Evolutionary conservation across 2,797 vertebrate species (phyloP), one percentile per base, ranked within the genome.

Genomic region (Lutjanus campechanus): DNA sequence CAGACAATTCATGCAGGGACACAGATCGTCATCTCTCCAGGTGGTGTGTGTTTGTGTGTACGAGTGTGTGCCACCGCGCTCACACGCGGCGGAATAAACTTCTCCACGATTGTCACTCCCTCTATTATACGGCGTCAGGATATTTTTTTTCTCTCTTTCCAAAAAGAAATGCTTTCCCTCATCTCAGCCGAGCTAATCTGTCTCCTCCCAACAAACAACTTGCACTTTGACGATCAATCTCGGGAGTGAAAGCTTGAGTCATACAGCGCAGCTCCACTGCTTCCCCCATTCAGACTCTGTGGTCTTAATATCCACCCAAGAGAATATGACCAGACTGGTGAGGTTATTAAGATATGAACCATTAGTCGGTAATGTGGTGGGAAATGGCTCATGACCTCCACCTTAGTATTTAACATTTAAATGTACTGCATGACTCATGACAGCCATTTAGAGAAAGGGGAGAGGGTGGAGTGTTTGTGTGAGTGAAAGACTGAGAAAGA

Each of bases 311-410:
- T 86, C 84, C 82, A 82, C 85, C 91, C 71, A 54, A 25, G 87
- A 89, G 87, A 86, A 76, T 76, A 80, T 76, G 79, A 90, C 75
- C 91, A 91, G 91, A 88, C 82, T 80, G 84, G 82, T 87, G 81
- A 84, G 91, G 90, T 93, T 92, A 94, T 94, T 93, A 94, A 91
- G 93, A 92, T 92, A 91, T 93, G 92, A 95, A 84, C 92, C 90
- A 94, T 95, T 95, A 93, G 89, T 73, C 55, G 77, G 89, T 95
- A 94, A 94, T 93, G 88, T 90, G 91, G 54, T 84, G 80, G 91
- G 87, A 93, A 95, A 95, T 93, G 89, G 88, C 86, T 94, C 89
- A 89, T 93, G 92, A 93, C 93, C 91, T 89, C 93, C 78, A 88
- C 92, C 91, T 93, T 86, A 90, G 93, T 93, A 91, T 93, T 93